A percentile compares a stretch with the other conserved stretches of the same genome.
phyloP scores from a whole-genome alignment of 2,797 vertebrate genomes.

The Tiaroga cobitis region DNA sequence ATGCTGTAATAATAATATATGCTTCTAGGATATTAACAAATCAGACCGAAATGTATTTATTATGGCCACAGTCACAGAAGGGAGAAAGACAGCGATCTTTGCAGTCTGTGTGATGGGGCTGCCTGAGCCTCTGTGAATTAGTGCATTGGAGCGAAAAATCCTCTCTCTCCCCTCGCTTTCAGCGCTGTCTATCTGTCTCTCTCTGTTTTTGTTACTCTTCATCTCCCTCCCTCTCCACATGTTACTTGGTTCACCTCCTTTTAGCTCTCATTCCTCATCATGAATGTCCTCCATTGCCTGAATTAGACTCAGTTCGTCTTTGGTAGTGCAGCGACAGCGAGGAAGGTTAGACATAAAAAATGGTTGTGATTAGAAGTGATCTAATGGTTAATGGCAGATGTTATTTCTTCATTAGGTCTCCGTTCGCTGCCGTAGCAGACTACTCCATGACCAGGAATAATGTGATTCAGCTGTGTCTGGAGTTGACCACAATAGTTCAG shows the following conservation, averaged over 20 bases:
- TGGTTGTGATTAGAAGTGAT: slow-evolving; percentile 71
- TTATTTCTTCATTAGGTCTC: slow-evolving; percentile 89
- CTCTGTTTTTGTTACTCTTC: slow-evolving; percentile 18
- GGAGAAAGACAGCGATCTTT: slow-evolving; percentile 18
- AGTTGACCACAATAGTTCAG: slow-evolving; percentile 98
- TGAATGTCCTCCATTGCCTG: slow-evolving; percentile 21
- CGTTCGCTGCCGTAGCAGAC: slow-evolving; percentile 97
- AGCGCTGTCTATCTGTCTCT: slow-evolving; percentile 28
- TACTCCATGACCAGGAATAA: slow-evolving; percentile 98
- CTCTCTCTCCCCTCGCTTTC: slow-evolving; percentile 32
- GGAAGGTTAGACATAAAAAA: slow-evolving; percentile 18
- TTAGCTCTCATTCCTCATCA: slow-evolving; percentile 7
- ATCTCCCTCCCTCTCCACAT: slow-evolving; percentile 15
- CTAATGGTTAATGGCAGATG: slow-evolving; percentile 84
- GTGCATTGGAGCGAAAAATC: slow-evolving; percentile 50
- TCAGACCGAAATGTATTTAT: not conserved
- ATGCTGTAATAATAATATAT: not conserved
- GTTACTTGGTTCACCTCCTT: slow-evolving; percentile 26
- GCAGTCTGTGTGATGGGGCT: slow-evolving; percentile 19
- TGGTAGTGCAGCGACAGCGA: not conserved
- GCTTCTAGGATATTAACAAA: not conserved
- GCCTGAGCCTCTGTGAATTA: slow-evolving; percentile 44
- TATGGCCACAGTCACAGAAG: slow-evolving; percentile 2
- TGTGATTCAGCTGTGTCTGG: slow-evolving; percentile 98
- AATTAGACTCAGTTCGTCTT: slow-evolving; percentile 18